A percentile compares a stretch with the other conserved stretches of the same genome.
Evolutionary conservation across 2,797 vertebrate genomes (phyloP).

Genomic region (Acanthiza pusilla): DNA sequence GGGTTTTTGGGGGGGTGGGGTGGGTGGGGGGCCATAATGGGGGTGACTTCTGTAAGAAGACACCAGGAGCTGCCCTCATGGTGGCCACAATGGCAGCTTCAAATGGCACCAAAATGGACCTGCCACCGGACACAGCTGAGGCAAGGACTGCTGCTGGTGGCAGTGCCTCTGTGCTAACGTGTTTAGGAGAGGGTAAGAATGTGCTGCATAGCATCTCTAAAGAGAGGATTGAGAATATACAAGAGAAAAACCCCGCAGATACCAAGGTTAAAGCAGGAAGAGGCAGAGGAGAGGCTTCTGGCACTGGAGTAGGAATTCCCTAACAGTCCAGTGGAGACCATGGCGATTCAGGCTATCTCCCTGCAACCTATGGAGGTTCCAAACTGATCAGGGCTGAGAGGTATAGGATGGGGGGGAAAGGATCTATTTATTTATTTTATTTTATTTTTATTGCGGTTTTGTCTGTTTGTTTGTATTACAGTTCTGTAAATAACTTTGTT

Average conservation of each 20-base stretch:
- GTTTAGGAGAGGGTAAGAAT: neutral
- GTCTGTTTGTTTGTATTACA: neutral
- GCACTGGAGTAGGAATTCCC: rapidly evolving
- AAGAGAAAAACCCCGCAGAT: neutral
- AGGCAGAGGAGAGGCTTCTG: neutral
- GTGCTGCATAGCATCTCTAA: rapidly evolving
- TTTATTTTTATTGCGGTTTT: neutral
- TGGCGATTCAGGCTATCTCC: neutral
- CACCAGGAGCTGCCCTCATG: neutral
- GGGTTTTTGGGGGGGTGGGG: neutral
- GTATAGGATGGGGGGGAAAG: rapidly evolving
- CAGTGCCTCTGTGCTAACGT: rapidly evolving
- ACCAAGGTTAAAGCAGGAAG: neutral
- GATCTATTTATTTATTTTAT: neutral
- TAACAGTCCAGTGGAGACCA: neutral
- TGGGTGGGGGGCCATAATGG: too few species aligned
- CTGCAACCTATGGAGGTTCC: neutral
- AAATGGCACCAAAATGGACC: rapidly evolving
- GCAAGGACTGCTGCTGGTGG: neutral
- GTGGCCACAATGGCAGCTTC: neutral
- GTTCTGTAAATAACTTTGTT: neutral
- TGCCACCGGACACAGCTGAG: neutral
- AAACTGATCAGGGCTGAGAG: neutral
- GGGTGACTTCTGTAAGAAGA: neutral
- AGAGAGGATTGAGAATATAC: neutral